These are phyloP conservation scores for Cynodonichthys magdalenae DNA, from an alignment of 2,797 vertebrate species.

Conservation along the genomic window DNA sequence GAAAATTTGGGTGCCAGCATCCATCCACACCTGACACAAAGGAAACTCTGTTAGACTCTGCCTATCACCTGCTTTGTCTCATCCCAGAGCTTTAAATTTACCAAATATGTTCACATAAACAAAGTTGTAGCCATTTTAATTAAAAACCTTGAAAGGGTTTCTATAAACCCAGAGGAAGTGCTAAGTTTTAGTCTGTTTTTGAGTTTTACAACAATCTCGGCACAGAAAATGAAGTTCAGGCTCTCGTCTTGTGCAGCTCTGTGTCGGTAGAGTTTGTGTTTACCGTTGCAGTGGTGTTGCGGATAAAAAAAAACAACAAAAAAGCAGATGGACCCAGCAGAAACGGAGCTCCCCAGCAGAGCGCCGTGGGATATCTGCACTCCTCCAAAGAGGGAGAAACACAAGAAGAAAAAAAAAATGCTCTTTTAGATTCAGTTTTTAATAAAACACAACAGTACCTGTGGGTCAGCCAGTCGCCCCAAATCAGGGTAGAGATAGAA, in stretches of 20 bases:
- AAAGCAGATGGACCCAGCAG: constrained; percentile 74
- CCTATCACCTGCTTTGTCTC: too few relatives aligned
- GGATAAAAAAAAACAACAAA: constrained; percentile 13
- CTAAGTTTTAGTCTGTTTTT: too few relatives aligned
- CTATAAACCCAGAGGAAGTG: too few relatives aligned
- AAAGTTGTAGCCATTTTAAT: too few relatives aligned
- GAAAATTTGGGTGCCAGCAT: constrained; percentile 94
- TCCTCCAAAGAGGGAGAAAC: constrained; percentile 19
- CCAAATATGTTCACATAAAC: too few relatives aligned
- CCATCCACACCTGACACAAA: constrained; percentile 91
- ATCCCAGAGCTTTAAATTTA: too few relatives aligned
- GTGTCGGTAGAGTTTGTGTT: constrained; percentile 47
- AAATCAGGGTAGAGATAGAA: constrained; percentile 98
- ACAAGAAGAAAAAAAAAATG: constrained; percentile 5
- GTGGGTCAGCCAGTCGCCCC: constrained; percentile 91
- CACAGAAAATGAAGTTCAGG: constrained; percentile 4
- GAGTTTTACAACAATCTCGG: background rate
- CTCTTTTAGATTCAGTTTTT: background rate
- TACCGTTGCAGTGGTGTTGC: constrained; percentile 49
- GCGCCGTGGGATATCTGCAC: constrained; percentile 53
- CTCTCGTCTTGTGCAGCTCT: background rate
- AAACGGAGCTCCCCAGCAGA: constrained; percentile 41
- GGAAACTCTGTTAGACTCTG: background rate
- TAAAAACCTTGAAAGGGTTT: too few relatives aligned
- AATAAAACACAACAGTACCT: constrained; percentile 77